Conservation (phyloP, 2,888 invertebrate species). For the Galeopsomyia nigrocyanea region DNA sequence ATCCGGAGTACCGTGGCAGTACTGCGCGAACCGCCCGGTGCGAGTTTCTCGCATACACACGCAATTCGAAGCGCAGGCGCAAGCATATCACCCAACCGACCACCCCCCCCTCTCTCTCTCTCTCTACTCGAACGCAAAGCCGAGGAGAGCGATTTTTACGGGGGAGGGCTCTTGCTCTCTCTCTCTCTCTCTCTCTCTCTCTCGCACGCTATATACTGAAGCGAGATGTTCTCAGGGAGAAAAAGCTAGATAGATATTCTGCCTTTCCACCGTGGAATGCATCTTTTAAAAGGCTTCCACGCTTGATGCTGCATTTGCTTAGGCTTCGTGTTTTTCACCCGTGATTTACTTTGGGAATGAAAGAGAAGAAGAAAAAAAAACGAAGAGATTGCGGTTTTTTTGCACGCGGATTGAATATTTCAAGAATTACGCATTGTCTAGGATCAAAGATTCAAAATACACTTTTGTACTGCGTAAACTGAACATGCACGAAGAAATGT, state of each 20-base stretch:
- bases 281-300: slow-evolving; percentile 36
- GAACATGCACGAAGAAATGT: no score
- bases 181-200: not conserved
- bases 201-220: slow-evolving; percentile 3
- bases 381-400: no score
- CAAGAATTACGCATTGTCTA: no score
- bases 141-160: no score
- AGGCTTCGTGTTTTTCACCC: not conserved
- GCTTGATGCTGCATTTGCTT: slow-evolving; percentile 16
- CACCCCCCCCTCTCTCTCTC: no score
- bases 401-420: no score
- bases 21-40: slow-evolving; percentile 57
- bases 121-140: not conserved
- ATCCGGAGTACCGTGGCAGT: slow-evolving; percentile 65
- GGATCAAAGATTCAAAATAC: no score
- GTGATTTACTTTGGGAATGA: not conserved
- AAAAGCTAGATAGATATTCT: no score
- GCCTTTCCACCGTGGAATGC: slow-evolving; percentile 1
- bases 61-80: slow-evolving; percentile 51
- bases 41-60: slow-evolving; percentile 33
- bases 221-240: no score
- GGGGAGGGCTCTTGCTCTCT: not conserved
- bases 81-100: slow-evolving; percentile 15
- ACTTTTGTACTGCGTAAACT: no score
- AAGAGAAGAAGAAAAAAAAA: no score